Evolutionary conservation across 2,797 vertebrate genomes (phyloP).

Genomic region (Siniperca obscura): DNA sequence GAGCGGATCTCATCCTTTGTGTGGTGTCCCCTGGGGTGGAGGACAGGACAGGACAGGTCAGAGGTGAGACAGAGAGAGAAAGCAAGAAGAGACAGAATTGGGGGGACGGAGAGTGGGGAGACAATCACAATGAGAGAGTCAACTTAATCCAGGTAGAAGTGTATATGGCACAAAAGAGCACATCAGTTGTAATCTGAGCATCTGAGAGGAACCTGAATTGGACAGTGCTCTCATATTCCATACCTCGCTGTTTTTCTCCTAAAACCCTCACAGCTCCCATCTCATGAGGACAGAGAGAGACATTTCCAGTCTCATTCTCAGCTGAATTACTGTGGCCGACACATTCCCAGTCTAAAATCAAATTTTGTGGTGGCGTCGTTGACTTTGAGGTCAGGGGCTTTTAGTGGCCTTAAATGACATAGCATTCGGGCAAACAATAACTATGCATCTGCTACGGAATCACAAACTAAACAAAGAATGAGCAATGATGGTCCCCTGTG

Average conservation of each 20-base stretch:
- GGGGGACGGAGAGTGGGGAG: slow-evolving; percentile 8
- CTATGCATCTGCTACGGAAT: slow-evolving; percentile 56
- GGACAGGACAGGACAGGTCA: slow-evolving; percentile 55
- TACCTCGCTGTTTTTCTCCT: slow-evolving; percentile 29
- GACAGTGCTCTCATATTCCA: slow-evolving; percentile 58
- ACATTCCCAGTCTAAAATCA: slow-evolving; percentile 58
- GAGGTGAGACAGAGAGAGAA: slow-evolving; percentile 46
- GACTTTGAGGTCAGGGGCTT: slow-evolving; percentile 70
- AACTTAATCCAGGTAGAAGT: slow-evolving; percentile 59
- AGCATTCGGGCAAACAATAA: slow-evolving; percentile 65
- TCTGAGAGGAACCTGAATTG: slow-evolving; percentile 58
- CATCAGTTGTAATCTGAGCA: slow-evolving; percentile 66
- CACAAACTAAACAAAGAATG: slow-evolving; percentile 68
- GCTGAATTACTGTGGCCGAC: slow-evolving; percentile 43
- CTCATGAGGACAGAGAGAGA: slow-evolving; percentile 44
- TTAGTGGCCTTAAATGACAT: slow-evolving; percentile 65
- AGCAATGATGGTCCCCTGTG: slow-evolving; percentile 65
- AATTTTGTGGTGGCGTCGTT: slow-evolving; percentile 56
- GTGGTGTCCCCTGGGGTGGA: slow-evolving; percentile 95
- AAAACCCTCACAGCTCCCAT: slow-evolving; percentile 30
- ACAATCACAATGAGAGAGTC: slow-evolving; percentile 45
- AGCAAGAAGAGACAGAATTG: slow-evolving; percentile 30
- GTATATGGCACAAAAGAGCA: slow-evolving; percentile 55
- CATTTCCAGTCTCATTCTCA: slow-evolving; percentile 48
- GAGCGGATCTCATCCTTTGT: slow-evolving; percentile 99